Evolutionary conservation across 2,797 vertebrate species (phyloP).

Genomic region (Pangasius larnaudii): DNA sequence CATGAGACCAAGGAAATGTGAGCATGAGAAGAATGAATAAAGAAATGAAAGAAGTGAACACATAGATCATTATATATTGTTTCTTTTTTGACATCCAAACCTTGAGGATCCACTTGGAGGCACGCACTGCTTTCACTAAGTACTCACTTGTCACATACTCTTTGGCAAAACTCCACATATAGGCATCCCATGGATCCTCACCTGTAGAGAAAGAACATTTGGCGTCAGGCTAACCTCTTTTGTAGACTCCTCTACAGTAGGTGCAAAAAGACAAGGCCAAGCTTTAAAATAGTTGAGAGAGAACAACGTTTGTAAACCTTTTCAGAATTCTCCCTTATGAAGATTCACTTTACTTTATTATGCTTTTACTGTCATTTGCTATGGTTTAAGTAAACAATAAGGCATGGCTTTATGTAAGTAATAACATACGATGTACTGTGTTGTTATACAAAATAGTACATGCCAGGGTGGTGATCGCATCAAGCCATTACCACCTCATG

Average conservation of each 20-base stretch:
- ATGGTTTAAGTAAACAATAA: not conserved
- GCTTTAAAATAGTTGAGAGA: not conserved
- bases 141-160: not conserved
- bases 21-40: conserved; percentile 1
- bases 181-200: not conserved
- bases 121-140: not conserved
- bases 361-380: not conserved
- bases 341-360: not conserved
- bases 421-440: not conserved
- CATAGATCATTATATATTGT: not conserved
- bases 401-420: not conserved
- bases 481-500: not conserved
- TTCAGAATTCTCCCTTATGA: not conserved
- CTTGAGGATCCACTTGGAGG: not conserved
- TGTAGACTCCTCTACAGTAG: not conserved
- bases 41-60: conserved; percentile 2
- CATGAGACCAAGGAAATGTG: not conserved
- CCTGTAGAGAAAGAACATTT: not conserved
- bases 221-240: not conserved
- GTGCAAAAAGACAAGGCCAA: not conserved
- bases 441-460: not conserved
- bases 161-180: not conserved
- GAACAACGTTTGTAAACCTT: not conserved
- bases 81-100: not conserved
- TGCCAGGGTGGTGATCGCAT: not conserved